These are phyloP conservation scores for Poeciliopsis turrubarensis DNA, from an alignment of 2,113 vertebrate genomes.

Conservation along the genomic window DNA sequence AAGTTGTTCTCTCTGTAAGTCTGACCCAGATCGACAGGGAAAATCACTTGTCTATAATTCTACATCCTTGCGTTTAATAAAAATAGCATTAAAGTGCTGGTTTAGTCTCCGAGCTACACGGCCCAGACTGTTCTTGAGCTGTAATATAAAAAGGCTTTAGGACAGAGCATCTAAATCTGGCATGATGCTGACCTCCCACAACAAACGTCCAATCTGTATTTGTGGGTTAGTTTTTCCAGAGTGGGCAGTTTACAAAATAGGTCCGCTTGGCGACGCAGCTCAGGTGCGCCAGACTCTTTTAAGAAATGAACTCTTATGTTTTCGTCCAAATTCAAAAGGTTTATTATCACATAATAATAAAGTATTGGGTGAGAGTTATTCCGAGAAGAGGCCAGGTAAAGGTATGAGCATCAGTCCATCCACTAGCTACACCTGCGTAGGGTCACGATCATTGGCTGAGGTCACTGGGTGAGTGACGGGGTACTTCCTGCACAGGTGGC, in stretches of 20 bases:
- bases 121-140: conserved; percentile 56
- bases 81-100: conserved; percentile 65
- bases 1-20: not conserved
- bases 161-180: conserved; percentile 11
- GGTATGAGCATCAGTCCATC: too few species aligned
- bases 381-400: too few species aligned
- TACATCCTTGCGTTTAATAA: conserved; percentile 60
- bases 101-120: conserved; percentile 46
- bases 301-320: too few species aligned
- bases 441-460: too few species aligned
- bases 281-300: too few species aligned
- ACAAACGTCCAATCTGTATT: conserved; percentile 3
- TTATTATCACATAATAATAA: not conserved
- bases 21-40: conserved; percentile 49
- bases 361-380: not conserved
- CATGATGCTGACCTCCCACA: not conserved
- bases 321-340: not conserved
- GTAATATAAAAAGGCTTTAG: conserved; percentile 62
- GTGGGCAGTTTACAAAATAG: too few species aligned
- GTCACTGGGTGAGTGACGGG: too few species aligned
- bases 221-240: too few species aligned
- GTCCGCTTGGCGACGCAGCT: too few species aligned
- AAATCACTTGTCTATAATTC: conserved; percentile 54
- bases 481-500: too few species aligned
- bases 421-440: too few species aligned